Conservation (phyloP, 2,797 vertebrate species). For the Salmo trutta region DNA sequence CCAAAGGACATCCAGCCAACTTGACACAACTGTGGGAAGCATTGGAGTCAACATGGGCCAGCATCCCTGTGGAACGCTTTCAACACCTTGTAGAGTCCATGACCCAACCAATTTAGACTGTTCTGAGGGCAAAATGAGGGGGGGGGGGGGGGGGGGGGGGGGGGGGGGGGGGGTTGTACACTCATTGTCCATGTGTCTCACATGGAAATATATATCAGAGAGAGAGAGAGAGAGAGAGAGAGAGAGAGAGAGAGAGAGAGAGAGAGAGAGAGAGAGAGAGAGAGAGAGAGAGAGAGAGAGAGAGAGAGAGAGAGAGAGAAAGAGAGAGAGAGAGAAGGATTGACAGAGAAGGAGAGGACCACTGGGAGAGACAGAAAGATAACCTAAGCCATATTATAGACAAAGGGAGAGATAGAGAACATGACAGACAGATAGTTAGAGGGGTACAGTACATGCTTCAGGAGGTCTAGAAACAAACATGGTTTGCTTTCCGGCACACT, state of each 20-base stretch:
- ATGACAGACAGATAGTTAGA: not conserved
- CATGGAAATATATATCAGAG: not conserved
- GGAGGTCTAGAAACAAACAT: slow-evolving; percentile 6
- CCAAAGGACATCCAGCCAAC: no score
- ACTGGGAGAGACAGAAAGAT: not conserved
- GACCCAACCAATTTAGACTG: no score
- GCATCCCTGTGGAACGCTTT: no score
- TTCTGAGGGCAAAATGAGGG: no score
- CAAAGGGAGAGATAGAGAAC: not conserved
- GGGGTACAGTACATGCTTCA: not conserved
- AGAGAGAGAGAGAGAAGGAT: not conserved
- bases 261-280: not conserved
- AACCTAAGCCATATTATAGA: not conserved
- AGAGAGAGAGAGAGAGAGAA: slow-evolving; percentile 2
- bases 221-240: slow-evolving; percentile 7
- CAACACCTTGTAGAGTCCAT: no score
- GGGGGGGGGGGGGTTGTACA: no score
- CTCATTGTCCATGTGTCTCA: not conserved
- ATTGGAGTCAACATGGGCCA: no score
- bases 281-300: not conserved
- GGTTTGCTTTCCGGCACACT: not conserved
- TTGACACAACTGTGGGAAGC: no score
- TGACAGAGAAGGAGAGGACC: not conserved
- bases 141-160: no score
- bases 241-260: not conserved